Evolutionary conservation across 1,140 invertebrate genomes (phyloP), one percentile per base, ranked within the genome.

Genomic region (Pteromalus puparum): DNA sequence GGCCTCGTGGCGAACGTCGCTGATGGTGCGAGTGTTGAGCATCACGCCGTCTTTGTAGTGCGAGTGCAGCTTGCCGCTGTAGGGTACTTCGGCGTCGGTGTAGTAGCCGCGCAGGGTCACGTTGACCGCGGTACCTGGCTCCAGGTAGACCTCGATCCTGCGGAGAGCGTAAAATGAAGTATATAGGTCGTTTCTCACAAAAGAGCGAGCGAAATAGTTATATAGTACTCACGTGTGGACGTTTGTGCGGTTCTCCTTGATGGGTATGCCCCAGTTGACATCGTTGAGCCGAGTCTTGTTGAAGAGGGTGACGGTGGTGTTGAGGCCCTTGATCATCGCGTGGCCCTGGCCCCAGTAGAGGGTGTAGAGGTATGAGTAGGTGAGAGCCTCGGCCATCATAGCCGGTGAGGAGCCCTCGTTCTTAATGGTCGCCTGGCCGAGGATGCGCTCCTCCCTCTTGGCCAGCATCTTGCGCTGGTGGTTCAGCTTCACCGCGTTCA

Each of bases 291-390:
- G 88, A 0, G 93, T 93, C 5, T 94, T 94, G 86, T 96, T 95
- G 26, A 92, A 93, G 82, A 95, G 91, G 61, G 91, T 94, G 75
- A 97, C 95, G 21, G 93, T 95, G 13, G 96, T 97, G 81, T 95
- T 95, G 75, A 97, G 90, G 1, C 96, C 96, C 80, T 95, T 96
- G 7, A 96, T 94, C 81, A 97, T 95, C 0, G 95, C 96, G 84
- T 96, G 95, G 1, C 96, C 95, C 82, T 97, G 96, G 34, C 96
- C 96, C 96, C 96, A 97, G 88, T 95, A 95, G 75, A 96, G 91
- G 0, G 93, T 94, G 83, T 97, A 95, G 68, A 95, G 95, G 85
- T 95, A 96, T 18, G 94, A 93, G 89, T 96, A 97, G 84, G 91
- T 93, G 48, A 97, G 94, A 28, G 95, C 96, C 68, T 96, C 95